Evolutionary conservation across 1,140 invertebrate genomes (phyloP).

Genomic region (Drosophila novamexicana): DNA sequence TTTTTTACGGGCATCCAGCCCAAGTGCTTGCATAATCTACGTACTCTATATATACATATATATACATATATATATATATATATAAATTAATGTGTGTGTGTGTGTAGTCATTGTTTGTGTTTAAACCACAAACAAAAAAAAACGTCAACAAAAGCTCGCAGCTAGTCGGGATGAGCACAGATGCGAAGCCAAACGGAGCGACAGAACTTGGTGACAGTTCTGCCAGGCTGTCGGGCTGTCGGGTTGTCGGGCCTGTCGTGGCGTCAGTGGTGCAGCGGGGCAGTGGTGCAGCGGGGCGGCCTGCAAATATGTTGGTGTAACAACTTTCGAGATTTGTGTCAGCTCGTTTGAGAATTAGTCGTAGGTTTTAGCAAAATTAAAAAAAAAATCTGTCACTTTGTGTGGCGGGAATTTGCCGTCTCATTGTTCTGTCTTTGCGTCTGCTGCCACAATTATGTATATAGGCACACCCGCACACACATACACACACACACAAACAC

Average conservation of each 20-base stretch:
- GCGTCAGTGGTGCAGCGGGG: neutral
- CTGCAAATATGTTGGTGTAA: conserved; percentile 67
- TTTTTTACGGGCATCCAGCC: conserved; percentile 22
- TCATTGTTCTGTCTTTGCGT: conserved; percentile 67
- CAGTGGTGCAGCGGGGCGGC: neutral
- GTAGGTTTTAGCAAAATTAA: conserved; percentile 82
- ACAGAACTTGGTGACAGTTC: conserved; percentile 41
- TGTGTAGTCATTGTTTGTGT: conserved; percentile 46
- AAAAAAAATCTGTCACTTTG: conserved; percentile 74
- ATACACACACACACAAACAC: neutral
- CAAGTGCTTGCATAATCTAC: conserved; percentile 29
- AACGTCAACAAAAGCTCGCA: conserved; percentile 29
- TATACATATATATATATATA: neutral
- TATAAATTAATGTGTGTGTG: conserved; percentile 1
- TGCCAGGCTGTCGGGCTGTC: conserved; percentile 15
- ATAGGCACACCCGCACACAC: conserved; percentile 1
- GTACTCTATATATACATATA: neutral
- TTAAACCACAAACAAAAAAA: conserved; percentile 40
- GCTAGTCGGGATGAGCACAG: conserved; percentile 21
- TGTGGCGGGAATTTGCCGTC: conserved; percentile 70
- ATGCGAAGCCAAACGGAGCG: conserved; percentile 40
- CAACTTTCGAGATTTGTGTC: conserved; percentile 80
- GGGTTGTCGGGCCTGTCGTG: conserved; percentile 11
- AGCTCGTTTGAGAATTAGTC: conserved; percentile 82
- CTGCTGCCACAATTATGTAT: conserved; percentile 18